A percentile compares a stretch with the other conserved stretches of the same genome.
phyloP scores from a whole-genome alignment of 2,888 invertebrate species.

The Drosophila leonis region DNA sequence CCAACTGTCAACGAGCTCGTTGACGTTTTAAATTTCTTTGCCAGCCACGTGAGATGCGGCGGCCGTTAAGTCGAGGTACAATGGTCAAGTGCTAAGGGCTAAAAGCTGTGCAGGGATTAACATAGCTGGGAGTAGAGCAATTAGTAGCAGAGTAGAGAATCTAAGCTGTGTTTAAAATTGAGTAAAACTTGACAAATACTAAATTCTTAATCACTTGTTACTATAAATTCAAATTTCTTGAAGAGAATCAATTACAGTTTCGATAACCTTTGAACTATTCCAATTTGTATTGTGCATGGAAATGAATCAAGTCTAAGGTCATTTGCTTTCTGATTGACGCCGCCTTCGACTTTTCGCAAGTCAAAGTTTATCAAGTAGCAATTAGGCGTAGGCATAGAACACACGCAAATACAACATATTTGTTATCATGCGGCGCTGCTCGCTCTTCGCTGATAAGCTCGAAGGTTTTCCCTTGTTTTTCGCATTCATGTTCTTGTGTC shows the following conservation, averaged over 20 bases:
- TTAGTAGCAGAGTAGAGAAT: not conserved
- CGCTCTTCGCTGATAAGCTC: constrained; percentile 35
- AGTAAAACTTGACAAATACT: not conserved
- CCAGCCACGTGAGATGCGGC: constrained; percentile 13
- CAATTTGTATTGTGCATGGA: not conserved
- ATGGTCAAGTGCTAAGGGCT: constrained; percentile 54
- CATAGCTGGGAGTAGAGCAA: not conserved
- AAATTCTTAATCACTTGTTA: not conserved
- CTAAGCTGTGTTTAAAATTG: not conserved
- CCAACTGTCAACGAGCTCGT: constrained; percentile 70
- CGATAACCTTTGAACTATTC: not conserved
- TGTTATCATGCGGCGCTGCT: constrained; percentile 27
- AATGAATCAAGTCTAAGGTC: constrained; percentile 3
- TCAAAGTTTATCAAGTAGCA: constrained; percentile 38
- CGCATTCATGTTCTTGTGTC: constrained; percentile 14
- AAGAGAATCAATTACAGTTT: not conserved
- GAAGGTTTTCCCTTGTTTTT: constrained; percentile 21
- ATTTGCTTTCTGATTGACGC: constrained; percentile 21
- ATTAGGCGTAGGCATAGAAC: constrained; percentile 17
- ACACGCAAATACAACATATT: not conserved
- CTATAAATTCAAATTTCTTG: not conserved
- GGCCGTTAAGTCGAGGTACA: constrained; percentile 19
- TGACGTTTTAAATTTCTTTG: constrained; percentile 56
- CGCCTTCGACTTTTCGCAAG: constrained; percentile 27
- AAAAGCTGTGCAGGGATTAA: constrained; percentile 28